A percentile compares a stretch with the other conserved stretches of the same genome.
Evolutionary conservation across 2,797 vertebrate species (phyloP).

Genomic region (Pipistrellus nathusii): DNA sequence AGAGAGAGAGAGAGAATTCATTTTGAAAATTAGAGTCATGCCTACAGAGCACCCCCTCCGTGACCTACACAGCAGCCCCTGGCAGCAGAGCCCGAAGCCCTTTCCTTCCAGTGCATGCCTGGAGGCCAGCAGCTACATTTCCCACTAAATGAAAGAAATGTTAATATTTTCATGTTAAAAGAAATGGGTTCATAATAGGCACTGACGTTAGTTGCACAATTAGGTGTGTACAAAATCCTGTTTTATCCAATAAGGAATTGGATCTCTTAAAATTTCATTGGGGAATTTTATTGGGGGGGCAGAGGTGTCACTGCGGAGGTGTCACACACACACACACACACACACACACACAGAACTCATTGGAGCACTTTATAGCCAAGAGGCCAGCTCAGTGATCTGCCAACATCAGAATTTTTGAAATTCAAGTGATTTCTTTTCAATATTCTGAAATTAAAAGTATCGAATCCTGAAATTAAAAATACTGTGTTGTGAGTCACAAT

Average conservation of each 20-base stretch:
- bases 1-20: slow-evolving; percentile 20
- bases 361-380: neutral
- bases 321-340: too few species aligned
- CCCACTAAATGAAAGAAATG: neutral
- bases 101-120: neutral
- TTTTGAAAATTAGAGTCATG: slow-evolving; percentile 63
- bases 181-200: neutral
- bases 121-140: neutral
- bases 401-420: neutral
- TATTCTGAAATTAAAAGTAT: slow-evolving; percentile 41
- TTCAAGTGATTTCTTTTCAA: slow-evolving; percentile 36
- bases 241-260: slow-evolving; percentile 17
- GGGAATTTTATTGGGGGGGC: neutral
- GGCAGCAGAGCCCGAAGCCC: neutral
- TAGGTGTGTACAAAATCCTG: slow-evolving; percentile 18
- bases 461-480: slow-evolving; percentile 20
- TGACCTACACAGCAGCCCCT: neutral
- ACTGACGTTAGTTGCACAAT: slow-evolving; percentile 7
- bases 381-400: neutral
- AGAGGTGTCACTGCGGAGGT: too few species aligned
- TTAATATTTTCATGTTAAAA: neutral
- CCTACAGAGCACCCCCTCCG: neutral
- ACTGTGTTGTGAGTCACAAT: neutral
- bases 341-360: neutral
- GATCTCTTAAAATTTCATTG: slow-evolving; percentile 9